These are phyloP conservation scores for Caenorhabditis sp. DNA, from an alignment of 2,888 invertebrate species.

Conservation along the genomic window DNA sequence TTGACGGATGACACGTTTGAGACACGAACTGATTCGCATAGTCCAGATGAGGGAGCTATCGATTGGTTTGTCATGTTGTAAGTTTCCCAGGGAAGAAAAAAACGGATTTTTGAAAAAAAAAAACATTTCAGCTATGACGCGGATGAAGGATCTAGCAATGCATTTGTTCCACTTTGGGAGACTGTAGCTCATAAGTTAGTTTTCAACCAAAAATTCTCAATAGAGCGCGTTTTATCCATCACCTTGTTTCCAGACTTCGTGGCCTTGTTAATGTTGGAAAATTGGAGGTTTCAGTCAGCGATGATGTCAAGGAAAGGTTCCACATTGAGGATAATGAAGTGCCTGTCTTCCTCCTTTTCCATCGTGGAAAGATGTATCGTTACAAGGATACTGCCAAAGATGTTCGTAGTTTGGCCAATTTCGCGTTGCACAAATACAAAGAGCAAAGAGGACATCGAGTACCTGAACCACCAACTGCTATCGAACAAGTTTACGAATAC, in stretches of 20 bases:
- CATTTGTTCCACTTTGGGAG: conserved; percentile 70
- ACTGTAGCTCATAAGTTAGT: conserved; percentile 70
- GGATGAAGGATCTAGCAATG: conserved; percentile 67
- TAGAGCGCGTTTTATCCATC: too few relatives aligned
- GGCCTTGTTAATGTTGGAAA: conserved; percentile 71
- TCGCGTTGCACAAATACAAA: conserved; percentile 70
- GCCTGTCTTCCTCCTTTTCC: conserved; percentile 70
- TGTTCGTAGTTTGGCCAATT: conserved; percentile 65
- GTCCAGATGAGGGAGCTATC: conserved; percentile 68
- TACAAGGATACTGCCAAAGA: conserved; percentile 70
- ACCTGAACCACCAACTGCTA: conserved; percentile 70
- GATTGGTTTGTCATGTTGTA: conserved; percentile 72
- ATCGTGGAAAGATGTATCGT: conserved; percentile 70
- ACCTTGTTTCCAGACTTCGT: conserved; percentile 62
- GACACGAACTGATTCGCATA: conserved; percentile 60
- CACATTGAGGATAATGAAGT: conserved; percentile 70
- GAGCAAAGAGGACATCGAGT: conserved; percentile 62
- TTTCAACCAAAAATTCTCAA: not conserved
- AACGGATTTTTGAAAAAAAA: not conserved
- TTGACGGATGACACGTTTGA: conserved; percentile 70
- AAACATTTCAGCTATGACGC: conserved; percentile 63
- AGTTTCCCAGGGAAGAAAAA: conserved; percentile 40
- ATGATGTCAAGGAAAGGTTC: conserved; percentile 70
- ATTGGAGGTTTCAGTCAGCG: conserved; percentile 67
- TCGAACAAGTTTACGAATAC: conserved; percentile 70